Evolutionary conservation across 2,888 invertebrate genomes (phyloP), one percentile per base, ranked within the genome.

Genomic region (Parnassius glacialis): DNA sequence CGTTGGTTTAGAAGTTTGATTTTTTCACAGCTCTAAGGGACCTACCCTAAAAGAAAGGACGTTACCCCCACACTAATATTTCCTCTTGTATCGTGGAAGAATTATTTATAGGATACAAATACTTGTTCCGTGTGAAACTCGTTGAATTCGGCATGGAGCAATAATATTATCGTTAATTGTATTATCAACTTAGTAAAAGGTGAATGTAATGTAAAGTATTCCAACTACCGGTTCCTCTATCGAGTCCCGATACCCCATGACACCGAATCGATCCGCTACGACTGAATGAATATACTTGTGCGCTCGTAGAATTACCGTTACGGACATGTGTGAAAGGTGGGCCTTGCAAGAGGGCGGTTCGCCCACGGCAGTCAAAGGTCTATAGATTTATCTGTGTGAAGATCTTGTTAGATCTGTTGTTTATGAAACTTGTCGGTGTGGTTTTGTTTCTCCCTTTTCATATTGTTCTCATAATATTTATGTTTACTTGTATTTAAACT

Each of bases 161-260:
- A 43, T 43, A 43, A 43, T 10, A 11, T 43, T 16, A 16, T 16
- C 11, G 10, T 9, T 43, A 10, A 43, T 43, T 9, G 43, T 10
- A 43, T 43, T 45, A 45, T 45, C n/a, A 12, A 12, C 12, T 45
- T 12, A 43, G 13, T 9, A 45, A 53, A 42, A 42, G 9, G 13
- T 53, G 51, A 56, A 12, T 20, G 34, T 56, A 25, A 55, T 45
- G 16, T 45, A 44, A 55, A 55, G 20, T 44, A 44, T 42, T 10
- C 16, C 16, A 9, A 10, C n/a, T 52, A 47, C 44, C 41, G 54
- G 50, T 50, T 48, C 59, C 41, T 48, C 10, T 11, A 72, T 68
- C 68, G 72, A 70, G 68, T 78, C 83, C 81, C 82, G 74, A 78
- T 82, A 78, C 72, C 74, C 74, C 68, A 71, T 74, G 79, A 78